A percentile compares a stretch with the other conserved stretches of the same genome.
These are phyloP conservation scores for Cyclura pinguis DNA, from an alignment of 2,797 vertebrate genomes.

Conservation along the genomic window DNA sequence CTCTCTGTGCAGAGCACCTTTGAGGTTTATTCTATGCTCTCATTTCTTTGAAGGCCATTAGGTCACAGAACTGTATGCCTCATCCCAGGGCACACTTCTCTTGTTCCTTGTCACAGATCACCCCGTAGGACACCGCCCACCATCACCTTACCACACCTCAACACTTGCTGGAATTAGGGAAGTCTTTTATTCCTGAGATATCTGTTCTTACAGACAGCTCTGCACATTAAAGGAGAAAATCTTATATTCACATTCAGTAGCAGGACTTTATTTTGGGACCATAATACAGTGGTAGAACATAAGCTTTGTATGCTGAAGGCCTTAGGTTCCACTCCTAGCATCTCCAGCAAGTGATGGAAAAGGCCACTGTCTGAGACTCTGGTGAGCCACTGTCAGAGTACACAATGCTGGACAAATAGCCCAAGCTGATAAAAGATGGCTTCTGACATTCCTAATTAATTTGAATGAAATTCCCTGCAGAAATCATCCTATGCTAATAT, in stretches of 20 bases:
- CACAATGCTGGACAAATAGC: not conserved
- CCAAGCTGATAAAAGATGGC: not conserved
- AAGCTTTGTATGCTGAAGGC: too few species aligned
- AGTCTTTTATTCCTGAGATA: not conserved
- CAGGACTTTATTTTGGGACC: not conserved
- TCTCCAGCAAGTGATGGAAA: not conserved
- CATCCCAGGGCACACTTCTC: not conserved
- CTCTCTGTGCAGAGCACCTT: slow-evolving; percentile 1
- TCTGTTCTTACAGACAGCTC: not conserved
- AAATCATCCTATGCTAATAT: not conserved
- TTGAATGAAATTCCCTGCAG: not conserved
- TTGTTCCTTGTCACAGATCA: not conserved
- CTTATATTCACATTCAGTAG: not conserved
- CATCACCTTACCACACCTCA: not conserved
- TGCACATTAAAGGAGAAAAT: not conserved
- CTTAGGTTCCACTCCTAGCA: not conserved
- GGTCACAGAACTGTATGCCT: not conserved
- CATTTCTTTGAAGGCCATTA: not conserved
- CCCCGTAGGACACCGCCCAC: not conserved
- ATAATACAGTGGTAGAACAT: not conserved
- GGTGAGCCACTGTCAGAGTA: not conserved
- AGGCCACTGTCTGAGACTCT: not conserved
- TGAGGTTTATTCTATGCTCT: not conserved
- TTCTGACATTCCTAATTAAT: not conserved
- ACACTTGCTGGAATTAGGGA: not conserved